Evolutionary conservation across 2,888 invertebrate species (phyloP).

Genomic region (Onthophagus sagittarius): DNA sequence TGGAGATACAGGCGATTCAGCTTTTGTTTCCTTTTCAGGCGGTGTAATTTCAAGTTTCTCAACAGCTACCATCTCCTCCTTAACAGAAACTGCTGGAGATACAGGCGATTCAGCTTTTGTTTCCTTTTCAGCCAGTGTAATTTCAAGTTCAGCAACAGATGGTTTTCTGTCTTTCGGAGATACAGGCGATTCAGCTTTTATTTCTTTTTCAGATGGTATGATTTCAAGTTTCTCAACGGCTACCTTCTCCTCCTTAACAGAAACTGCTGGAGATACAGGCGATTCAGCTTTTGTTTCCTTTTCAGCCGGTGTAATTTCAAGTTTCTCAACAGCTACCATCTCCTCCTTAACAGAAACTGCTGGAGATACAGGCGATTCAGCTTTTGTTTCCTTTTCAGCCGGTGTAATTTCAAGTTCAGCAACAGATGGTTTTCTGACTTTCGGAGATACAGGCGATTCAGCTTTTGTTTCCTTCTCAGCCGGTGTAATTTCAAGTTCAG

Average conservation of each 20-base stretch:
- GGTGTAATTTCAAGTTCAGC: constrained; percentile 11
- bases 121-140: constrained; percentile 7
- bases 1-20: neutral
- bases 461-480: neutral
- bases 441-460: neutral
- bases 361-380: neutral
- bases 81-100: constrained; percentile 11
- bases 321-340: neutral
- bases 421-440: constrained; percentile 14
- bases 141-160: neutral
- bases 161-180: neutral
- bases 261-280: neutral
- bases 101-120: neutral
- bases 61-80: no score
- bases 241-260: no score
- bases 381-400: neutral
- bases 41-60: neutral
- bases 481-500: neutral
- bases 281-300: neutral
- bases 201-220: neutral
- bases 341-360: no score
- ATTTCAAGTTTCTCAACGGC: neutral
- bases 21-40: neutral
- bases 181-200: neutral
- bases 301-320: neutral